Conservation (phyloP, 2,888 invertebrate genomes). For the Drosophila leonis region DNA sequence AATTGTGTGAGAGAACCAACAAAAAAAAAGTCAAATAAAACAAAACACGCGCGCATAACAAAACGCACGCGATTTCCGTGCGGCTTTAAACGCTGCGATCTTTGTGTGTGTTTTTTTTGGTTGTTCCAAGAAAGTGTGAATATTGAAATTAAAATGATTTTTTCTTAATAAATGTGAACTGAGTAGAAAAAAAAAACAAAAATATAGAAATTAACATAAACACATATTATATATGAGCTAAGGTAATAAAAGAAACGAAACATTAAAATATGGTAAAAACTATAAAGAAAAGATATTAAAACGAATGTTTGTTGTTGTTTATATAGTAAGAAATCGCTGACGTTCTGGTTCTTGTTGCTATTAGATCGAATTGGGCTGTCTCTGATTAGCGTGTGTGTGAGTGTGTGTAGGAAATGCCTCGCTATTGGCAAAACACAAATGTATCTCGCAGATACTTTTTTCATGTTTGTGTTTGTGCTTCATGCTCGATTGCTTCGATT, state of each 20-base stretch:
- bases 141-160: slow-evolving; percentile 39
- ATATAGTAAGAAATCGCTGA: slow-evolving; percentile 28
- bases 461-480: slow-evolving; percentile 40
- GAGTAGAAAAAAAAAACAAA: slow-evolving; percentile 10
- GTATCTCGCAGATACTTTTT: slow-evolving; percentile 56
- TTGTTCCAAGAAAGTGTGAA: slow-evolving; percentile 27
- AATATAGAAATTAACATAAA: slow-evolving; percentile 14
- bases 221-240: slow-evolving; percentile 13
- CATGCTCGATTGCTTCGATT: slow-evolving; percentile 73
- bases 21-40: neutral
- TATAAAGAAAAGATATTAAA: slow-evolving; percentile 43
- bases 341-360: slow-evolving; percentile 33
- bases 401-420: slow-evolving; percentile 52
- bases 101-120: slow-evolving; percentile 17
- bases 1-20: neutral
- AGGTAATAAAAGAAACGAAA: slow-evolving; percentile 37
- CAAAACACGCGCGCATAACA: slow-evolving; percentile 27
- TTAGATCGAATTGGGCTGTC: slow-evolving; percentile 47
- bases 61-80: slow-evolving; percentile 52
- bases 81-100: slow-evolving; percentile 50
- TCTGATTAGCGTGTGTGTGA: slow-evolving; percentile 30
- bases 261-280: slow-evolving; percentile 8
- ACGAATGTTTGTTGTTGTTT: slow-evolving; percentile 43
- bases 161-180: slow-evolving; percentile 21
- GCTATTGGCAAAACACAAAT: slow-evolving; percentile 35